phyloP scores from a whole-genome alignment of 2,113 vertebrate genomes.

The Lophius piscatorius region DNA sequence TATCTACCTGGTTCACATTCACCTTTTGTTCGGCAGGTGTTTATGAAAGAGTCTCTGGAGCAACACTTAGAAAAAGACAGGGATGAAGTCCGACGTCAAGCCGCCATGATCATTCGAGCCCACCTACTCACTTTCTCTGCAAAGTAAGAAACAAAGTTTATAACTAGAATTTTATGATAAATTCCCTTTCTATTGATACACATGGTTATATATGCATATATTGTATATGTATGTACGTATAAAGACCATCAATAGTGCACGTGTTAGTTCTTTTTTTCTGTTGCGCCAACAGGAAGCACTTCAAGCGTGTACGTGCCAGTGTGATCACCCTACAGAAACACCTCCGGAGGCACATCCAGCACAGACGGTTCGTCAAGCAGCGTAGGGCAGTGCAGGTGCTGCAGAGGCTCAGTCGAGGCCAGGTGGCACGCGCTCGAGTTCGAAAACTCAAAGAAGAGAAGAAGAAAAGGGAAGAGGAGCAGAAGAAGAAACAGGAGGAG shows the following conservation, averaged over 20 bases:
- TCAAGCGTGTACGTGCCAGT: constrained; percentile 80
- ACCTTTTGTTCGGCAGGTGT: constrained; percentile 82
- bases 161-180: neutral
- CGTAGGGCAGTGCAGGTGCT: constrained; percentile 80
- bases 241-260: neutral
- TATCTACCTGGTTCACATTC: neutral
- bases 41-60: constrained; percentile 91
- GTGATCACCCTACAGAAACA: constrained; percentile 88
- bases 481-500: constrained; percentile 74
- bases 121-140: constrained; percentile 89
- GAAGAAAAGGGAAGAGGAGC: constrained; percentile 69
- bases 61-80: constrained; percentile 90
- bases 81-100: constrained; percentile 86
- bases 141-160: constrained; percentile 77
- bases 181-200: too few species aligned
- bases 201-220: too few species aligned
- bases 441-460: constrained; percentile 81
- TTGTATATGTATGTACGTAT: too few species aligned
- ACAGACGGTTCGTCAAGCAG: constrained; percentile 72
- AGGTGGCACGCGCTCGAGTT: constrained; percentile 80
- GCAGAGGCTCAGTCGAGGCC: constrained; percentile 87
- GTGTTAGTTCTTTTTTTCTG: neutral
- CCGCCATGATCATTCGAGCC: constrained; percentile 88
- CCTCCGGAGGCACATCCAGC: constrained; percentile 82
- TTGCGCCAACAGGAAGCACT: constrained; percentile 82